These are phyloP conservation scores for Ursus arctos DNA, from an alignment of 2,113 vertebrate species.

Conservation along the genomic window DNA sequence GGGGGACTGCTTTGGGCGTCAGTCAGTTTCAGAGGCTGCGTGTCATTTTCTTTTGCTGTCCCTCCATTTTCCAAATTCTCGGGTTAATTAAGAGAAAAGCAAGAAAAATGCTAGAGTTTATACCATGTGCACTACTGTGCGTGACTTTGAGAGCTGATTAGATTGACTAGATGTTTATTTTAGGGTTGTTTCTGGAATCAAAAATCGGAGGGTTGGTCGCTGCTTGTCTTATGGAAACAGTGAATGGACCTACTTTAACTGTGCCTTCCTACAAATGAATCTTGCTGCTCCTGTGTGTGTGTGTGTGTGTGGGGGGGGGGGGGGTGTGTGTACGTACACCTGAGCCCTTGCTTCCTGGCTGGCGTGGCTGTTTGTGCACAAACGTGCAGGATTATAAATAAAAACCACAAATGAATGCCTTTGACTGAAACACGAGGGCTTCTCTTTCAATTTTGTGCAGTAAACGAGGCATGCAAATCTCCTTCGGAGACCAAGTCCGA, in stretches of 20 bases:
- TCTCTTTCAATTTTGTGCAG: not conserved
- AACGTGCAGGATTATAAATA: constrained; percentile 33
- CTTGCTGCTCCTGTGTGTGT: not conserved
- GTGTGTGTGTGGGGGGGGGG: too few species aligned
- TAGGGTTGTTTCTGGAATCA: not conserved
- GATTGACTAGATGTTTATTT: not conserved
- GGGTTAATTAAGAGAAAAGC: not conserved
- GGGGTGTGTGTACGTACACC: too few species aligned
- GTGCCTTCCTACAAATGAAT: not conserved
- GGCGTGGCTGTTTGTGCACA: not conserved
- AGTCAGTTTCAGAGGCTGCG: not conserved
- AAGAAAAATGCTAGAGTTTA: not conserved
- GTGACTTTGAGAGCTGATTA: not conserved
- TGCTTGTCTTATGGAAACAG: not conserved
- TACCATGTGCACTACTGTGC: fast-evolving
- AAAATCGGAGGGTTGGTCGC: not conserved
- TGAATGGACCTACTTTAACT: not conserved
- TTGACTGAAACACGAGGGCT: not conserved
- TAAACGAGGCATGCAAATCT: not conserved
- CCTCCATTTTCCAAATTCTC: not conserved
- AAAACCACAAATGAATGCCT: constrained; percentile 17
- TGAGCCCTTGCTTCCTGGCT: not conserved
- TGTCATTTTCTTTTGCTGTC: not conserved
- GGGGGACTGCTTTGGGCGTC: not conserved
- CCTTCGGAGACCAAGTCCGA: not conserved